Percentiles rank a stretch among this genome's conserved stretches.
phyloP scores from a whole-genome alignment of 2,888 invertebrate genomes.

The Ashinkailepas kermadecensis region DNA sequence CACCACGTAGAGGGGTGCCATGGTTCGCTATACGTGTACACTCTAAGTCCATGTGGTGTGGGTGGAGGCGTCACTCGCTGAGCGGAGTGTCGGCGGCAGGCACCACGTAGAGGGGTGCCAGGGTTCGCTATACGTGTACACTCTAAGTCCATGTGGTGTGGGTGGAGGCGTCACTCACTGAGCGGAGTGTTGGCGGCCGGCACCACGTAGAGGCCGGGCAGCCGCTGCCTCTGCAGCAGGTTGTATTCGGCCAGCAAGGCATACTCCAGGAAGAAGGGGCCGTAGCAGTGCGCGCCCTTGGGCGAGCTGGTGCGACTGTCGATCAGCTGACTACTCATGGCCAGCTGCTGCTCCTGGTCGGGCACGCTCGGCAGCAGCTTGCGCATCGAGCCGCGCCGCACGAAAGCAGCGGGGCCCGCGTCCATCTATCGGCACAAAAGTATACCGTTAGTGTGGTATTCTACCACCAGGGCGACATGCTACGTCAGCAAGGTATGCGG shows the following conservation, averaged over 20 bases:
- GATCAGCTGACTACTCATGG: slow-evolving; percentile 53
- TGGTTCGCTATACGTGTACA: too few species aligned
- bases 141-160: too few species aligned
- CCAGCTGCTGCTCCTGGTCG: slow-evolving; percentile 49
- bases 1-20: slow-evolving; percentile 88
- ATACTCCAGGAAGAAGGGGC: slow-evolving; percentile 77
- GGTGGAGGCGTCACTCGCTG: slow-evolving; percentile 59
- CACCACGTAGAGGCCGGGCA: slow-evolving; percentile 84
- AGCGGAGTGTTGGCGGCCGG: slow-evolving; percentile 77
- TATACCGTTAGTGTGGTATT: background rate
- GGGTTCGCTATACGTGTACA: too few species aligned
- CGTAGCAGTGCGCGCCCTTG: slow-evolving; percentile 45
- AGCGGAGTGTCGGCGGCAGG: slow-evolving; percentile 77
- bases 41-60: too few species aligned
- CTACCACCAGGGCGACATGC: too few species aligned
- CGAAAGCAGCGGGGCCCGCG: background rate
- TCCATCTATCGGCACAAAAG: background rate
- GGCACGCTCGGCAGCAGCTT: slow-evolving; percentile 50
- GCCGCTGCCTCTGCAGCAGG: slow-evolving; percentile 72
- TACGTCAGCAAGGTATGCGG: too few species aligned
- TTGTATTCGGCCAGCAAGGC: slow-evolving; percentile 85
- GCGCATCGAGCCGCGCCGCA: slow-evolving; percentile 47
- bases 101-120: slow-evolving; percentile 67
- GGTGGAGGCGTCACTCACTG: slow-evolving; percentile 51
- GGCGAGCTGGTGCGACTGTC: slow-evolving; percentile 44